Percentiles rank a stretch among this genome's conserved stretches.
Conservation (phyloP, 2,113 vertebrate species). For the Spizaetus ornatus region DNA sequence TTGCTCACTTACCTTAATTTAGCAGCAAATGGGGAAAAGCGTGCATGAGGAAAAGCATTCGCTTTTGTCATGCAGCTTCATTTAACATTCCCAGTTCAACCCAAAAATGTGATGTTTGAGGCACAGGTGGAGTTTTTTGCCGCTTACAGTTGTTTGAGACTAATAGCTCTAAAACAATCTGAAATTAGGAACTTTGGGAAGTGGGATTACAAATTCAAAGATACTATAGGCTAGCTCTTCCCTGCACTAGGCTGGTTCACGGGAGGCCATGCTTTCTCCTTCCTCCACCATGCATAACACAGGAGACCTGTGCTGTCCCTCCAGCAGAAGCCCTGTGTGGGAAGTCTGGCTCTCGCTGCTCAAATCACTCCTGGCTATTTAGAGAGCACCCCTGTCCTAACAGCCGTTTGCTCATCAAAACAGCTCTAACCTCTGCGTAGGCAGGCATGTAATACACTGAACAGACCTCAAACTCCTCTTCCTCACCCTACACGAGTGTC, state of each 20-base stretch:
- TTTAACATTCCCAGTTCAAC: background rate
- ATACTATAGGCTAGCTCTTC: background rate
- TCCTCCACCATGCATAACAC: rapidly evolving
- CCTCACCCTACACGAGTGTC: background rate
- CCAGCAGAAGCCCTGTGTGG: background rate
- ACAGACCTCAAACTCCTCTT: background rate
- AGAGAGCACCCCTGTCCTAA: background rate
- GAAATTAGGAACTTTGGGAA: background rate
- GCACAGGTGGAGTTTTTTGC: background rate
- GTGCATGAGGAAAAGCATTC: background rate
- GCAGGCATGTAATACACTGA: background rate
- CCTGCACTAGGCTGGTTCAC: background rate
- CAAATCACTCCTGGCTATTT: background rate
- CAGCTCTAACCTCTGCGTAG: background rate
- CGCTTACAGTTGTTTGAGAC: background rate
- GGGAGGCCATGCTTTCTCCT: background rate
- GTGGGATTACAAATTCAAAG: background rate
- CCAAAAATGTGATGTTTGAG: background rate
- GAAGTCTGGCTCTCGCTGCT: background rate
- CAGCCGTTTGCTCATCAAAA: background rate
- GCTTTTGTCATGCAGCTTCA: background rate
- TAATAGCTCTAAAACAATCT: background rate
- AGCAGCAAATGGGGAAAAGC: background rate
- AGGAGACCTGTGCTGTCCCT: background rate
- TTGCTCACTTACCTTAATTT: background rate